Percentiles rank a stretch among this genome's conserved stretches.
Conservation (phyloP, 2,113 vertebrate species). For the Stercorarius parasiticus region DNA sequence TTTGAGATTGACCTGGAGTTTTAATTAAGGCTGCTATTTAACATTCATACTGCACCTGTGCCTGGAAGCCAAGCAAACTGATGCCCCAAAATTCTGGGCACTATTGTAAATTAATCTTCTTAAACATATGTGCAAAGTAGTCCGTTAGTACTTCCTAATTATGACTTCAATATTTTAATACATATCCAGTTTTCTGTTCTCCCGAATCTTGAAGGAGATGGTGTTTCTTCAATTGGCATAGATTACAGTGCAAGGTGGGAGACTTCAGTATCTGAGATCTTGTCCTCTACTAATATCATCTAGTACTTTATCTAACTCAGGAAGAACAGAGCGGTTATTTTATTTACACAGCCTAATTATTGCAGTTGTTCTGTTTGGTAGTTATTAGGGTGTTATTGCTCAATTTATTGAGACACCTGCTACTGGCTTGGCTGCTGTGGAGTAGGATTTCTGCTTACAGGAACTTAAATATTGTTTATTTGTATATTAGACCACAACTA, state of each 20-base stretch:
- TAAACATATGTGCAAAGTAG: neutral
- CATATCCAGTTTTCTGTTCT: neutral
- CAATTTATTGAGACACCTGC: constrained; percentile 49
- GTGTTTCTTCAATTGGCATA: neutral
- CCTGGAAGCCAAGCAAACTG: neutral
- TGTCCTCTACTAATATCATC: neutral
- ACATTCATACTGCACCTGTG: neutral
- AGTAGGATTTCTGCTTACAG: neutral
- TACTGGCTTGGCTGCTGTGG: neutral
- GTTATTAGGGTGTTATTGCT: constrained; percentile 28
- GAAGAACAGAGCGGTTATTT: neutral
- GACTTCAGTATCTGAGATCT: neutral
- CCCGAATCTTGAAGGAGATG: neutral
- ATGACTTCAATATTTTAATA: neutral
- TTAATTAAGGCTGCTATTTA: constrained; percentile 27
- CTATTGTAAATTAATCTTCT: neutral
- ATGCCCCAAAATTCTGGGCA: neutral
- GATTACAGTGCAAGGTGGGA: neutral
- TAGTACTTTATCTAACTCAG: neutral
- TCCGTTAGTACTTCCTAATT: neutral
- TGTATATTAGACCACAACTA: neutral
- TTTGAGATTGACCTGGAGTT: neutral
- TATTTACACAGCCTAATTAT: constrained; percentile 55
- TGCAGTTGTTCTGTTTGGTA: constrained; percentile 50
- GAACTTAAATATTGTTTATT: constrained; percentile 44